phyloP scores from a whole-genome alignment of 2,888 invertebrate species.

The Xiphydria camelus region DNA sequence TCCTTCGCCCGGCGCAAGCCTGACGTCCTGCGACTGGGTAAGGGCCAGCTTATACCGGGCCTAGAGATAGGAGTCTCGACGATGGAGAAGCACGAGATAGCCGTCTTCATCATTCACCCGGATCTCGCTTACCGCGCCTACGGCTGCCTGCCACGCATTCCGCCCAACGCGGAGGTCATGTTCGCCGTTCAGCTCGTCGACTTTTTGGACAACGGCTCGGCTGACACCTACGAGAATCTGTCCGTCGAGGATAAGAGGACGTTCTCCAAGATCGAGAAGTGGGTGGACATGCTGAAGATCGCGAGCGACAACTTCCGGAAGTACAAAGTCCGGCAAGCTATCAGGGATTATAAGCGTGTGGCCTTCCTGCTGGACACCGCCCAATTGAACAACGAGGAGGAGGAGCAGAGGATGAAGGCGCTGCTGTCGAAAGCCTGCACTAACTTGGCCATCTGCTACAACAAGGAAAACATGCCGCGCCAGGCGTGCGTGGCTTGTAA shows the following conservation, averaged over 20 bases:
- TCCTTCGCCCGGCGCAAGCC: conserved; percentile 62
- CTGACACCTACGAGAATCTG: conserved; percentile 58
- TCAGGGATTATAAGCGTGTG: conserved; percentile 64
- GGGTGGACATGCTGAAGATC: conserved; percentile 67
- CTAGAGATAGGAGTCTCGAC: conserved; percentile 72
- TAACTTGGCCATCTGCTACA: conserved; percentile 75
- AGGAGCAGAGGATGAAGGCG: conserved; percentile 67
- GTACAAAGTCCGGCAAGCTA: conserved; percentile 53
- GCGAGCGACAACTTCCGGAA: conserved; percentile 65
- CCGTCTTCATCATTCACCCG: conserved; percentile 76
- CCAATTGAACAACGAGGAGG: conserved; percentile 66
- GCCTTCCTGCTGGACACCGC: conserved; percentile 68
- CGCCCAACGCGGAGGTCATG: conserved; percentile 70
- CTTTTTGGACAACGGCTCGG: conserved; percentile 62
- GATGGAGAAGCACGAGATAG: conserved; percentile 79
- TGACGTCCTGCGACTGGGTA: conserved; percentile 55
- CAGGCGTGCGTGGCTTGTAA: conserved; percentile 70
- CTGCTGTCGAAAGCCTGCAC: conserved; percentile 69
- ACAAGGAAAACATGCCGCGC: conserved; percentile 65
- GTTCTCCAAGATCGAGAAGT: conserved; percentile 65
- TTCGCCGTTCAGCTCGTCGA: conserved; percentile 75
- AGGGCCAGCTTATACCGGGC: conserved; percentile 61
- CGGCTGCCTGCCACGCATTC: conserved; percentile 81
- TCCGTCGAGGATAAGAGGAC: conserved; percentile 64
- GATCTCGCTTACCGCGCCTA: conserved; percentile 73